phyloP scores from a whole-genome alignment of 2,888 invertebrate species.

The Macrophya annulata region DNA sequence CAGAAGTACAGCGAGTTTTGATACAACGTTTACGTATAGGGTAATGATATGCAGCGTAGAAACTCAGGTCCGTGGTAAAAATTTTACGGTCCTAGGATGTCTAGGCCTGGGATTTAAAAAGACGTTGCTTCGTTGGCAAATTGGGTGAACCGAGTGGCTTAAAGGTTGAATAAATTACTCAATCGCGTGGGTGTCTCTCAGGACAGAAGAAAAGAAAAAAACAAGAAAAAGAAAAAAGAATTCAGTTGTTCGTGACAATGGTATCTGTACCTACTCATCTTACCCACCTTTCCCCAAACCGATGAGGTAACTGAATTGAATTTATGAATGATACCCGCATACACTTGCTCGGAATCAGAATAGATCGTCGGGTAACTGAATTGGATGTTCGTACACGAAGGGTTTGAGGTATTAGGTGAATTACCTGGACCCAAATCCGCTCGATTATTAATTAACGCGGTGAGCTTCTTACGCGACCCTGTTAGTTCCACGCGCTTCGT shows the following conservation, averaged over 20 bases:
- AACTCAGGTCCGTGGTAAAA: slow-evolving; percentile 33
- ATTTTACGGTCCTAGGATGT: slow-evolving; percentile 32
- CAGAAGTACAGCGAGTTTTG: slow-evolving; percentile 19
- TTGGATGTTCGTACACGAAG: not conserved
- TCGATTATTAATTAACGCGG: slow-evolving; percentile 38
- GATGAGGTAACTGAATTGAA: slow-evolving; percentile 14
- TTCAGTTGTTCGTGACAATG: slow-evolving; percentile 51
- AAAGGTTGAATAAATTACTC: slow-evolving; percentile 66
- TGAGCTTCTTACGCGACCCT: slow-evolving; percentile 19
- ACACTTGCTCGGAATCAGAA: not conserved
- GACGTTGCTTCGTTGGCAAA: slow-evolving; percentile 32
- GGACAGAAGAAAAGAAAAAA: not conserved
- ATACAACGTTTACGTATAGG: slow-evolving; percentile 24
- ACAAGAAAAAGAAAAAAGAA: not conserved
- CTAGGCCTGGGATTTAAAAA: slow-evolving; percentile 19
- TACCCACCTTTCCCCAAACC: slow-evolving; percentile 4
- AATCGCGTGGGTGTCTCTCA: slow-evolving; percentile 68
- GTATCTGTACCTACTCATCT: slow-evolving; percentile 41
- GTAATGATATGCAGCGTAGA: slow-evolving; percentile 35
- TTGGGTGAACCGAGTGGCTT: slow-evolving; percentile 51
- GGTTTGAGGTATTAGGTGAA: slow-evolving; percentile 1
- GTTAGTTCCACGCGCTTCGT: not conserved
- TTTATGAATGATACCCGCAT: slow-evolving; percentile 37
- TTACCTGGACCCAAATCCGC: slow-evolving; percentile 11
- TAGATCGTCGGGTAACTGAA: slow-evolving; percentile 9